Conservation (phyloP, 2,888 invertebrate species). For the Microctonus hyperodae region DNA sequence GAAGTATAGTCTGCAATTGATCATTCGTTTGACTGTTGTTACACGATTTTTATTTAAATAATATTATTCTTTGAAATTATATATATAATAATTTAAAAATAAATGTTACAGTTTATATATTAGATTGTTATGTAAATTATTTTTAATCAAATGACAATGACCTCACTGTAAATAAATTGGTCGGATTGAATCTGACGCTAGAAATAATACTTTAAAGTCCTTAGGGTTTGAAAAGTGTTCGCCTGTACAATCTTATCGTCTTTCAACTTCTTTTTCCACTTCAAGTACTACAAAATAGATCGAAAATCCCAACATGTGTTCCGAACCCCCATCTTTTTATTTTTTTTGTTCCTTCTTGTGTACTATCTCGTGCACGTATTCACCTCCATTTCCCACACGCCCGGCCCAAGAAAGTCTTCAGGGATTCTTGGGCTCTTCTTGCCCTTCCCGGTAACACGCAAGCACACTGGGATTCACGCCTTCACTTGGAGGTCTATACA, state of each 20-base stretch:
- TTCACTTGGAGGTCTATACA: constrained; percentile 18
- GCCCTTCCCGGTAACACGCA: constrained; percentile 15
- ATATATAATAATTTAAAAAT: neutral
- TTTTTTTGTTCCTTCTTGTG: constrained; percentile 4
- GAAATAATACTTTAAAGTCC: neutral
- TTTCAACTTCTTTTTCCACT: constrained; percentile 4
- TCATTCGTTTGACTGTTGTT: neutral
- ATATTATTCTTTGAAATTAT: neutral
- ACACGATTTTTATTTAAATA: neutral
- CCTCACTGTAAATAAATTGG: neutral
- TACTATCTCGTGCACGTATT: constrained; percentile 18
- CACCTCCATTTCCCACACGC: constrained; percentile 8
- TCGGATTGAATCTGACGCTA: neutral
- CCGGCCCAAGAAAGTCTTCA: constrained; percentile 23
- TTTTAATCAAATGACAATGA: neutral
- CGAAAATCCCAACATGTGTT: constrained; percentile 11
- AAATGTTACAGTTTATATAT: neutral
- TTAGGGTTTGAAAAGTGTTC: neutral
- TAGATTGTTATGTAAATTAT: neutral
- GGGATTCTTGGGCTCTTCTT: constrained; percentile 20
- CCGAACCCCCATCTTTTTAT: neutral
- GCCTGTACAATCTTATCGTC: neutral
- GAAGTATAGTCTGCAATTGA: neutral
- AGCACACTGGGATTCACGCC: constrained; percentile 28
- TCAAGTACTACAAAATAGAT: constrained; percentile 8